Evolutionary conservation across 2,888 invertebrate genomes (phyloP), one percentile per base, ranked within the genome.

Genomic region (Cheilosia variabilis): DNA sequence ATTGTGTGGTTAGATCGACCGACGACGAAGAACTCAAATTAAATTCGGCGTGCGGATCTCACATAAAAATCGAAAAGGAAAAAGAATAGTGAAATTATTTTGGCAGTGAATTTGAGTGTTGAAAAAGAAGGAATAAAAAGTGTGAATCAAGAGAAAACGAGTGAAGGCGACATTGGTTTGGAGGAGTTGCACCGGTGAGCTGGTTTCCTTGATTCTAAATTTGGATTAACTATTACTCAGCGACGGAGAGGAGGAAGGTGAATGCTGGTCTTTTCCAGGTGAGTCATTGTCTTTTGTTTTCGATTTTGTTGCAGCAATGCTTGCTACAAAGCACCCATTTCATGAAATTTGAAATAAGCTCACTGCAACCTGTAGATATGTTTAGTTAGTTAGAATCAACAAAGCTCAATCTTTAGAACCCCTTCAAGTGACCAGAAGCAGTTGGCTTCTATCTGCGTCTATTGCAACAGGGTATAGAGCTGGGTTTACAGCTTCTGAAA

Each of bases 251-350:
- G 17, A 31, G 17, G 43, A 43, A 19, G 50, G 66, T 50, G 57
- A 65, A 52, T 76, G 58, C 75, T 58, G 50, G 66, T 57, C 41
- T 43, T 45, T 58, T 66, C 50, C 58, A 76, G 76, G 76, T 66
- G 76, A 76, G 76, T 66, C 58, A 66, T 58, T 58, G 19, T 7
- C 47, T 17, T 47, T 17, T 45, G 45, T 45, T 45, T 17, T 45
- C 1, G 13, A 43, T 10, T 50, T 19, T 34, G 13, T 37, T 9
- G 13, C 19, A 17, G 34, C 22, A n/a, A 17, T n/a, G 10, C 10
- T 10, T 34, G 9, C 2, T 34, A 9, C 10, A 9, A 34, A 2
- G 34, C 34, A 34, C 34, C 2, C 34, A 2, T 10, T 34, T 34
- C 34, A 34, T 34, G 7, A 19, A 19, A 2, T 34, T 34, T 10